Base-by-base conservation (phyloP, 2,113 vertebrate genomes). In the Thymallus thymallus region DNA sequence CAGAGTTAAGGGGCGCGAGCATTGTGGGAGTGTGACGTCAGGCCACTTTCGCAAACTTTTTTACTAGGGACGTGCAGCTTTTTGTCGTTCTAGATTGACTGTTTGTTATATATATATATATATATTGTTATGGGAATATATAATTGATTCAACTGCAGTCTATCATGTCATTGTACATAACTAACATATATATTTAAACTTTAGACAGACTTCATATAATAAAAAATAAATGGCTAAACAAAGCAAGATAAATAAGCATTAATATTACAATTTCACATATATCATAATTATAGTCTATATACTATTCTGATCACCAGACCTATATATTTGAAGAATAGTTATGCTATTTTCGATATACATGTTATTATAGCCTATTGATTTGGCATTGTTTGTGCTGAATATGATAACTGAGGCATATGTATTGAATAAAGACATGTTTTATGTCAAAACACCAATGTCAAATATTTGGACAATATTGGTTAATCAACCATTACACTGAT, bases 11-110 rank as follows among this genome's bases (percentile, higher is more conserved):
- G 92, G 91, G 93, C 93, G 93, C 91, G 87, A 91, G 93, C 91
- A 93, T 94, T 93, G 91, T 94, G 92, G 92, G 92, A 93, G 92
- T 87, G 92, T 94, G 93, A 94, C 93, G 93, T 94, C 92, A 94
- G 80, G 84, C 74, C 91, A 93, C 91, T 92, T 93, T 93, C 91
- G 92, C 92, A 88, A 92, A 92, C 87, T 92, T 92, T 93, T 92
- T 90, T 89, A 85, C 87, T 65, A 76, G 81, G 79, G 81, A 76
- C 85, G 7, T 65, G 29, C 61, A 26, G 80, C 70, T 48, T 72
- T 46, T 73, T 13, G 65, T 26, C 67, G 62, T 72, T n/a, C 23
- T 64, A 10, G 10, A 9, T 24, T 14, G 35, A 68, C 41, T 22
- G n/a, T 10, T 4, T n/a, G n/a, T n/a, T n/a, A n/a, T n/a, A n/a